phyloP scores from a whole-genome alignment of 2,113 vertebrate species.

The Ginglymostoma cirratum region DNA sequence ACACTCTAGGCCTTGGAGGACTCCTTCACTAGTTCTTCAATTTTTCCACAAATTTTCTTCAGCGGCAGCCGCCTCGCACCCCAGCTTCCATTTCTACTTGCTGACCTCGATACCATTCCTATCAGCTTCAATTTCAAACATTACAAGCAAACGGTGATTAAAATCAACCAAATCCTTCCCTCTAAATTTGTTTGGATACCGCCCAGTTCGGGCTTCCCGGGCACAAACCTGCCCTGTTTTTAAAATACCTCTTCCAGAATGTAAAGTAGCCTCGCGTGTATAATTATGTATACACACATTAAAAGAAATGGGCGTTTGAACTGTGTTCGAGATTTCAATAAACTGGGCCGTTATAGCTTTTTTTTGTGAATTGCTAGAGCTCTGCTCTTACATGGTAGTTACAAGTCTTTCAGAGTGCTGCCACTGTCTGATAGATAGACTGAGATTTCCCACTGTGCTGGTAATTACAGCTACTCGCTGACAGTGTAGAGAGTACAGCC shows the following conservation, averaged over 20 bases:
- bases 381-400: not conserved
- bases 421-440: not conserved
- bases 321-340: not conserved
- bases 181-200: not conserved
- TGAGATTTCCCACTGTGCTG: too few relatives aligned
- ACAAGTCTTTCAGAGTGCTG: not conserved
- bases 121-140: not conserved
- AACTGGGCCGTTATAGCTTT: not conserved
- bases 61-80: not conserved
- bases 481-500: not conserved
- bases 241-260: not conserved
- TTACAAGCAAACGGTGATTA: not conserved
- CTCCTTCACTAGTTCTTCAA: not conserved
- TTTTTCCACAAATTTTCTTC: not conserved
- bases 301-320: not conserved
- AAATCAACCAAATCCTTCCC: not conserved
- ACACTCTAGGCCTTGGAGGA: not conserved
- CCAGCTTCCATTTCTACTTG: not conserved
- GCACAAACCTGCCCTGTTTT: not conserved
- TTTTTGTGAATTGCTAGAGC: not conserved
- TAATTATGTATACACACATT: not conserved
- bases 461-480: not conserved
- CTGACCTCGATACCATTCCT: not conserved
- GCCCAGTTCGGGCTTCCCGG: not conserved
- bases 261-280: not conserved